Conservation (phyloP, 2,113 vertebrate genomes). For the Heterotilapia buettikoferi region DNA sequence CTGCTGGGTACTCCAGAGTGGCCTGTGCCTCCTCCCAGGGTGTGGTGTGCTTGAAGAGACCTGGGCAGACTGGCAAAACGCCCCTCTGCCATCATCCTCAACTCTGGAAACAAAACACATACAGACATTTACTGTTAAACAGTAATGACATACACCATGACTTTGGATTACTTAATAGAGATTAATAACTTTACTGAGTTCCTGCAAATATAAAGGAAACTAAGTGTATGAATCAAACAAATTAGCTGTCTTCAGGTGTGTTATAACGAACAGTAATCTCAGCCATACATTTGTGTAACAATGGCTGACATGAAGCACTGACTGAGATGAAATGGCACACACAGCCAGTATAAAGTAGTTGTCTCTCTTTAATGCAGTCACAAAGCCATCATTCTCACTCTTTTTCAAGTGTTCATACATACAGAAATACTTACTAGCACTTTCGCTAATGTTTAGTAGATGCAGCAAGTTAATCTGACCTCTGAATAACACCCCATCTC, state of each 20-base stretch:
- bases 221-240: background rate
- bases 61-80: conserved; percentile 88
- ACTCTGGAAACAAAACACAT: conserved; percentile 60
- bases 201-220: background rate
- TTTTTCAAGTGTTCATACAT: background rate
- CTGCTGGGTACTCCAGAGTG: conserved; percentile 31
- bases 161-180: background rate
- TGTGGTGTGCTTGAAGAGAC: conserved; percentile 67
- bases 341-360: background rate
- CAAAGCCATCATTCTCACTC: background rate
- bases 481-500: background rate
- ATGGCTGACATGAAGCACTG: background rate
- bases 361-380: background rate
- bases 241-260: background rate
- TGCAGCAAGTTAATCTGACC: background rate
- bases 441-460: background rate
- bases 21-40: conserved; percentile 69
- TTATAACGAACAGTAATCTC: background rate
- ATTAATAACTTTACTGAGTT: background rate
- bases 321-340: background rate
- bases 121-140: background rate
- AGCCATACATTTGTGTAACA: background rate
- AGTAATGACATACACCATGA: background rate
- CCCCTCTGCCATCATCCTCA: conserved; percentile 91
- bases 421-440: background rate